These are phyloP conservation scores for Carapus acus DNA, from an alignment of 2,797 vertebrate species.

Conservation along the genomic window DNA sequence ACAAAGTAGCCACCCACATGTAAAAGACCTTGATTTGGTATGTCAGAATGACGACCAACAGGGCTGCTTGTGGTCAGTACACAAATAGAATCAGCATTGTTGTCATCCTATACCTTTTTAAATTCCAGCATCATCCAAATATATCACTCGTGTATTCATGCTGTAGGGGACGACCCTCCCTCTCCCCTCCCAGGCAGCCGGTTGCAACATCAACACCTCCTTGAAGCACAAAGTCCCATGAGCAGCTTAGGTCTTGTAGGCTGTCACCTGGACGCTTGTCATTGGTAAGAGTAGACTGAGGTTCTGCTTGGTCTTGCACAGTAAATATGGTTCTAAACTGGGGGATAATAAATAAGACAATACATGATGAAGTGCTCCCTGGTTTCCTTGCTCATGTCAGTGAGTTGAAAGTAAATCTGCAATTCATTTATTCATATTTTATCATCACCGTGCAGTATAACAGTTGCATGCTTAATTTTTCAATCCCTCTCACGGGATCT, in stretches of 20 bases:
- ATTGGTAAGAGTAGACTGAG: slow-evolving; percentile 42
- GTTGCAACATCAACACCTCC: slow-evolving; percentile 51
- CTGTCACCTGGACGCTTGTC: slow-evolving; percentile 56
- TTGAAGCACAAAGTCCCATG: slow-evolving; percentile 62
- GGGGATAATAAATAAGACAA: slow-evolving; percentile 67
- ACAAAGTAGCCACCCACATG: slow-evolving; percentile 5
- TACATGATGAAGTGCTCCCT: slow-evolving; percentile 41
- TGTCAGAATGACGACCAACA: slow-evolving; percentile 29
- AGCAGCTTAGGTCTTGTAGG: slow-evolving; percentile 41
- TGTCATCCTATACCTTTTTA: slow-evolving; percentile 33
- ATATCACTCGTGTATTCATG: slow-evolving; percentile 44
- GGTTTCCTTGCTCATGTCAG: slow-evolving; percentile 22
- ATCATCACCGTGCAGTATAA: no score
- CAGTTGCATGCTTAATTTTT: no score
- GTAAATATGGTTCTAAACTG: slow-evolving; percentile 48
- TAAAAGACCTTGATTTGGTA: slow-evolving; percentile 11
- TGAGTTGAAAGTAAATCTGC: not conserved
- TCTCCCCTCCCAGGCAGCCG: slow-evolving; percentile 24
- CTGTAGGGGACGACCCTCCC: slow-evolving; percentile 39
- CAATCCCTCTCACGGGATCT: no score
- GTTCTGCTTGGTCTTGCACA: slow-evolving; percentile 48
- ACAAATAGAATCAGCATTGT: slow-evolving; percentile 24
- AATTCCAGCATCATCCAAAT: slow-evolving; percentile 45
- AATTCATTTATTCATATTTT: not conserved
- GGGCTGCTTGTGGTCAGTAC: slow-evolving; percentile 14